Evolutionary conservation across 2,797 vertebrate species (phyloP).

Genomic region (Meriones psammophilus): DNA sequence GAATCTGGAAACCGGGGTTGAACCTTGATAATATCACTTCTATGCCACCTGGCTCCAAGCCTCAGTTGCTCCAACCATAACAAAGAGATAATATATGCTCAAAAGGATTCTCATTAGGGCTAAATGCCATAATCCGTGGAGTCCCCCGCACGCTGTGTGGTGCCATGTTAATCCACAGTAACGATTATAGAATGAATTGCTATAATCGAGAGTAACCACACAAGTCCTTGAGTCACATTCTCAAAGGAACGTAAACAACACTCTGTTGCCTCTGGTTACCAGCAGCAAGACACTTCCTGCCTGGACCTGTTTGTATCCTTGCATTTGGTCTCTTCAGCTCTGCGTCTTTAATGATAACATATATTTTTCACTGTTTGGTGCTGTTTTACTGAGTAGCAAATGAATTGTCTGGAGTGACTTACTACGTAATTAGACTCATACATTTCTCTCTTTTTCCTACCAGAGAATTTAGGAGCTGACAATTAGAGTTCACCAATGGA

Average conservation of each 20-base stretch:
- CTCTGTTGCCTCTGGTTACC: slow-evolving; percentile 31
- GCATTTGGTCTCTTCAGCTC: slow-evolving; percentile 7
- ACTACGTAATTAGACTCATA: slow-evolving; percentile 32
- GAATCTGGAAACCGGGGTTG: background rate
- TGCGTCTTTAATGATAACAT: background rate
- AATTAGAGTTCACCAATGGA: background rate
- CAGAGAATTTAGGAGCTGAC: slow-evolving; percentile 35
- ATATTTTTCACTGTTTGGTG: slow-evolving; percentile 45
- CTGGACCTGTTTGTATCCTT: background rate
- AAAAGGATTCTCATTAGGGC: slow-evolving; percentile 12
- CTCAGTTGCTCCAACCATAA: slow-evolving; percentile 54
- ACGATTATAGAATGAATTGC: slow-evolving; percentile 25
- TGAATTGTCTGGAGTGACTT: slow-evolving; percentile 18
- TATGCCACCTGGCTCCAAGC: background rate
- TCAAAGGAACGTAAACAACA: background rate
- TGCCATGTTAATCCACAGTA: slow-evolving; percentile 26
- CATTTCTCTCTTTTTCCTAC: background rate
- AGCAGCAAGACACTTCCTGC: background rate
- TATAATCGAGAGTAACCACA: slow-evolving; percentile 51
- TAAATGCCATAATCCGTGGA: background rate
- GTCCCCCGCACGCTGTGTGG: background rate
- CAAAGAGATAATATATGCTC: background rate
- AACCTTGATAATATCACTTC: background rate
- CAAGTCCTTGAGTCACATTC: background rate
- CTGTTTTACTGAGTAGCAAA: slow-evolving; percentile 42